These are phyloP conservation scores for Conchocele bisecta DNA, from an alignment of 2,888 invertebrate species.

Conservation along the genomic window DNA sequence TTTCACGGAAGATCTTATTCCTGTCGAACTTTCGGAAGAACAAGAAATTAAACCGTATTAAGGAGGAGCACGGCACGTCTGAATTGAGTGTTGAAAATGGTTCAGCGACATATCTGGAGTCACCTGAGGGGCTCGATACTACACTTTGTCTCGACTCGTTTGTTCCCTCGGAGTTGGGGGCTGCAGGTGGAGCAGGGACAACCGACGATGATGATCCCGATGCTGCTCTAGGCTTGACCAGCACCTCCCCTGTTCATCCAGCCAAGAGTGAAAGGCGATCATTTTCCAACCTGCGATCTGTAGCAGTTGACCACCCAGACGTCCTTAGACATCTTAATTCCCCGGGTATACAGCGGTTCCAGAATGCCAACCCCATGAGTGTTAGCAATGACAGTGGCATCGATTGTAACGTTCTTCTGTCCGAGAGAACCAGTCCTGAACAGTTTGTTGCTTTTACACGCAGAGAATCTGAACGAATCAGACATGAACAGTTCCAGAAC, in stretches of 20 bases:
- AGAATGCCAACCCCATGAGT: slow-evolving; percentile 42
- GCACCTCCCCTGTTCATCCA: background rate
- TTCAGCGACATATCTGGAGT: slow-evolving; percentile 1
- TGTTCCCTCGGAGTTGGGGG: background rate
- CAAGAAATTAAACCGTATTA: slow-evolving; percentile 25
- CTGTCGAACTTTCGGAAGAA: slow-evolving; percentile 43
- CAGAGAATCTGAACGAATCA: slow-evolving; percentile 48
- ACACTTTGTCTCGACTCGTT: slow-evolving; percentile 19
- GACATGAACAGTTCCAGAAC: slow-evolving; percentile 32
- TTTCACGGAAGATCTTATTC: slow-evolving; percentile 42
- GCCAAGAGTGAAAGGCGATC: slow-evolving; percentile 8
- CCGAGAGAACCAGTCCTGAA: slow-evolving; percentile 52
- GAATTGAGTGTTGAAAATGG: slow-evolving; percentile 12
- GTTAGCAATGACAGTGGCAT: slow-evolving; percentile 64
- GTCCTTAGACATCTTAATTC: background rate
- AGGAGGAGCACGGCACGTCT: background rate
- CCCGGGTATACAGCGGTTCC: slow-evolving; percentile 22
- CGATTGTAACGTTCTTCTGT: slow-evolving; percentile 55
- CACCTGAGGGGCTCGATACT: slow-evolving; percentile 17
- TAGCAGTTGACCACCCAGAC: slow-evolving; percentile 2
- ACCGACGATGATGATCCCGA: background rate
- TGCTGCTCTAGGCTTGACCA: background rate
- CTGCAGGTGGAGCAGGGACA: background rate
- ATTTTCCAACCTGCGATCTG: slow-evolving; percentile 11
- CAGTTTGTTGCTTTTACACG: slow-evolving; percentile 48